phyloP scores from a whole-genome alignment of 2,888 invertebrate species.

The Sabatieria punctata region DNA sequence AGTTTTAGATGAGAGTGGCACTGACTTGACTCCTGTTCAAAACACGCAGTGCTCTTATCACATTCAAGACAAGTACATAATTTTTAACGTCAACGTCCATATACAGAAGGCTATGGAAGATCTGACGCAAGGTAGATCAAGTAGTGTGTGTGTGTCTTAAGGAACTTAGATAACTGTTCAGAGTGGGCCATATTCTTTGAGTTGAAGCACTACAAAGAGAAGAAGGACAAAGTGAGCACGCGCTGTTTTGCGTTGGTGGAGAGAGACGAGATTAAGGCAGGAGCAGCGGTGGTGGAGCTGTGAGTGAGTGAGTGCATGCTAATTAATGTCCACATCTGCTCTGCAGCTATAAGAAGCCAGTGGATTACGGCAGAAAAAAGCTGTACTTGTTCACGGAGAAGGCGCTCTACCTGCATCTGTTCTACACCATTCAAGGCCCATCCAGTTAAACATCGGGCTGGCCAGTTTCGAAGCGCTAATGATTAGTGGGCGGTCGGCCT shows the following conservation, averaged over 20 bases:
- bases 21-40: slow-evolving; percentile 22
- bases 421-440: neutral
- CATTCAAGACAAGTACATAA: slow-evolving; percentile 23
- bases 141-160: neutral
- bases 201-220: slow-evolving; percentile 32
- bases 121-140: slow-evolving; percentile 20
- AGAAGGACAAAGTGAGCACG: slow-evolving; percentile 26
- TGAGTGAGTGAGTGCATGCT: slow-evolving; percentile 17
- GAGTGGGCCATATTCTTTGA: slow-evolving; percentile 33
- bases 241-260: slow-evolving; percentile 32
- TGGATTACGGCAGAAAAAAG: slow-evolving; percentile 25
- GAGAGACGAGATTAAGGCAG: slow-evolving; percentile 31
- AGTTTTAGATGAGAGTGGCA: slow-evolving; percentile 22
- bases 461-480: too few species aligned
- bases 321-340: neutral
- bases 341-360: slow-evolving; percentile 31
- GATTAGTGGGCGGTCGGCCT: neutral
- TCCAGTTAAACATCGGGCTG: neutral
- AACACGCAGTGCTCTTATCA: slow-evolving; percentile 25
- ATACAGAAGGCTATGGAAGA: slow-evolving; percentile 29
- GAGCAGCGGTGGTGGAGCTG: slow-evolving; percentile 27
- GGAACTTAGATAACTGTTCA: slow-evolving; percentile 12
- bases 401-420: slow-evolving; percentile 9
- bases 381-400: slow-evolving; percentile 17
- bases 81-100: slow-evolving; percentile 26